A percentile compares a stretch with the other conserved stretches of the same genome.
Conservation (phyloP, 1,140 invertebrate genomes). For the Diplogasteroides magnus region DNA sequence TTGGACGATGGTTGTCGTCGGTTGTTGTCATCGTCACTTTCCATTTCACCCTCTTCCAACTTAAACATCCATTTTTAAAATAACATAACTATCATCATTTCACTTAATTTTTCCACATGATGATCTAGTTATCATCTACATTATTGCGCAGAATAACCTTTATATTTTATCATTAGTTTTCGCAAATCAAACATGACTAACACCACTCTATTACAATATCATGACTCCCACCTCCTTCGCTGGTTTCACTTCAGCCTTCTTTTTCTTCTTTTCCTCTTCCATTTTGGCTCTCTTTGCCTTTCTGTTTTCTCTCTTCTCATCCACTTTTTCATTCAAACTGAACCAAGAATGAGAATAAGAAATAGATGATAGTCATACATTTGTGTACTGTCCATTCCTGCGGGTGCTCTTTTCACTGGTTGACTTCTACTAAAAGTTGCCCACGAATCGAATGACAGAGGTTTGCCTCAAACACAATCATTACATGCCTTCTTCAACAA, state of each 20-base stretch:
- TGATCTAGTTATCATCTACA: too few species aligned
- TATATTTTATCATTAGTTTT: too few species aligned
- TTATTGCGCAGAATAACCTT: too few species aligned
- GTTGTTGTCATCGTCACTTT: too few species aligned
- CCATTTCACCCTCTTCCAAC: background rate
- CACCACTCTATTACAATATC: too few species aligned
- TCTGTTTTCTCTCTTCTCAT: background rate
- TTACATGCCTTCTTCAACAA: background rate
- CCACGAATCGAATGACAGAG: background rate
- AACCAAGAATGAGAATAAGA: background rate
- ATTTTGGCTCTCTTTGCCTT: background rate
- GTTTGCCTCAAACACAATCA: background rate
- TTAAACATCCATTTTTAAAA: too few species aligned
- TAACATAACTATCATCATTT: too few species aligned
- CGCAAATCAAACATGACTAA: too few species aligned
- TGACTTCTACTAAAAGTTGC: background rate
- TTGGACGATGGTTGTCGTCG: too few species aligned
- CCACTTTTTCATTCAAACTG: too few species aligned
- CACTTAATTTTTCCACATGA: too few species aligned
- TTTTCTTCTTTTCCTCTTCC: background rate
- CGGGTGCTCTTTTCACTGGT: background rate
- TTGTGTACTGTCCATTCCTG: background rate
- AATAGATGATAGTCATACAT: background rate
- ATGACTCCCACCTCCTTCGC: background rate
- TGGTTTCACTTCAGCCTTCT: background rate